Percentiles rank a stretch among this genome's conserved stretches.
Evolutionary conservation across 1,140 invertebrate genomes (phyloP).

Genomic region (Metopolophium dirhodum): DNA sequence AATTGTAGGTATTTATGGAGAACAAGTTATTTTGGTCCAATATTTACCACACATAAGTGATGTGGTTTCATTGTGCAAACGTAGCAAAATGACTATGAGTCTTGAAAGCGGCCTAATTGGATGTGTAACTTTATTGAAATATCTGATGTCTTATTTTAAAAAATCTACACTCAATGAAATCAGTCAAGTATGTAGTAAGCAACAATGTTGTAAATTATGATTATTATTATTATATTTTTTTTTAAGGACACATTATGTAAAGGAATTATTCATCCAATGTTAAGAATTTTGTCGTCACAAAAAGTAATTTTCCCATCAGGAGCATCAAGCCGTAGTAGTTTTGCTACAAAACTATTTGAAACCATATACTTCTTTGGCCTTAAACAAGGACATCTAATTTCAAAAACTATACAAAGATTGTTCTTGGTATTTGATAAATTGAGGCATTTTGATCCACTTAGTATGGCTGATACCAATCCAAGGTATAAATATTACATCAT

Average conservation of each 20-base stretch:
- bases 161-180: constrained; percentile 66
- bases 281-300: constrained; percentile 76
- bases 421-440: constrained; percentile 89
- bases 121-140: constrained; percentile 79
- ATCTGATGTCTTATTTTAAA: constrained; percentile 81
- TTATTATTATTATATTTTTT: neutral
- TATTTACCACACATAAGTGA: constrained; percentile 93
- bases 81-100: constrained; percentile 75
- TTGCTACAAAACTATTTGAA: constrained; percentile 82
- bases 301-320: constrained; percentile 82
- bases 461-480: constrained; percentile 36
- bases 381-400: constrained; percentile 78
- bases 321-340: constrained; percentile 71
- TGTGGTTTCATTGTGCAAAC: constrained; percentile 75
- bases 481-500: neutral
- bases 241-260: constrained; percentile 74
- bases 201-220: neutral
- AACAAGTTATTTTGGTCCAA: constrained; percentile 91
- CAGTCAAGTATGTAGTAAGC: constrained; percentile 36
- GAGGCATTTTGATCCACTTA: constrained; percentile 61
- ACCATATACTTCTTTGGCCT: constrained; percentile 79
- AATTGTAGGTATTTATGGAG: constrained; percentile 82
- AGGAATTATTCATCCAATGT: constrained; percentile 78
- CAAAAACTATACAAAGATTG: constrained; percentile 76
- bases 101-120: constrained; percentile 89